phyloP scores from a whole-genome alignment of 2,113 vertebrate species.

The Nesoenas mayeri region DNA sequence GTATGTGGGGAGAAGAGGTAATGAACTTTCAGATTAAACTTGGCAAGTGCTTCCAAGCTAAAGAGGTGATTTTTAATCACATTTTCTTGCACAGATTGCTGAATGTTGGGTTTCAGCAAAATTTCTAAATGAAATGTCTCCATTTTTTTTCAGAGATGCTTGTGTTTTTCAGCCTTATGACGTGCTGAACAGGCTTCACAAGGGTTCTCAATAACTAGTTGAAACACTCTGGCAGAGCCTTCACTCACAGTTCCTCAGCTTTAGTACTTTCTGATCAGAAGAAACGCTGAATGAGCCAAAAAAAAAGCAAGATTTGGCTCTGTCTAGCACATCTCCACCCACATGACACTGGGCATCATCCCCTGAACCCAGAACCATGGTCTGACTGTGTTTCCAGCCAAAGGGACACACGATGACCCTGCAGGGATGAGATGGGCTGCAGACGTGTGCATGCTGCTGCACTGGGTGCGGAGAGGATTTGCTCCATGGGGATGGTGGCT shows the following conservation, averaged over 20 bases:
- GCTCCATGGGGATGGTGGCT: background rate
- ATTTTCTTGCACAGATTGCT: background rate
- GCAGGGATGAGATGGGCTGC: background rate
- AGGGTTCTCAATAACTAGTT: background rate
- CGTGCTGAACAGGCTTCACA: background rate
- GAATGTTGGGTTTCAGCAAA: constrained; percentile 12
- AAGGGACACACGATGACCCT: rapidly evolving
- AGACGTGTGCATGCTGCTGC: background rate
- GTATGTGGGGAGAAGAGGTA: background rate
- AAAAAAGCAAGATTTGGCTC: background rate
- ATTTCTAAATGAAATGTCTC: constrained; percentile 31
- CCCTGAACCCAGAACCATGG: background rate
- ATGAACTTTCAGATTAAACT: constrained; percentile 30
- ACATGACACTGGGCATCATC: background rate
- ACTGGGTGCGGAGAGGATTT: background rate
- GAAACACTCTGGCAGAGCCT: background rate
- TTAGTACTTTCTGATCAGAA: background rate
- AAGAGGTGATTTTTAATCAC: constrained; percentile 33
- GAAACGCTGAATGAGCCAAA: background rate
- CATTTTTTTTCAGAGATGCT: background rate
- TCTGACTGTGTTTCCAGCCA: background rate
- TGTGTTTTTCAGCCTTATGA: background rate
- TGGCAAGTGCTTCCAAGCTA: constrained; percentile 30
- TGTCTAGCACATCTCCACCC: background rate
- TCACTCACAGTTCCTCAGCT: background rate